Evolutionary conservation across 1,140 invertebrate species (phyloP), one percentile per base, ranked within the genome.

Genomic region (Dendroctonus ponderosae): DNA sequence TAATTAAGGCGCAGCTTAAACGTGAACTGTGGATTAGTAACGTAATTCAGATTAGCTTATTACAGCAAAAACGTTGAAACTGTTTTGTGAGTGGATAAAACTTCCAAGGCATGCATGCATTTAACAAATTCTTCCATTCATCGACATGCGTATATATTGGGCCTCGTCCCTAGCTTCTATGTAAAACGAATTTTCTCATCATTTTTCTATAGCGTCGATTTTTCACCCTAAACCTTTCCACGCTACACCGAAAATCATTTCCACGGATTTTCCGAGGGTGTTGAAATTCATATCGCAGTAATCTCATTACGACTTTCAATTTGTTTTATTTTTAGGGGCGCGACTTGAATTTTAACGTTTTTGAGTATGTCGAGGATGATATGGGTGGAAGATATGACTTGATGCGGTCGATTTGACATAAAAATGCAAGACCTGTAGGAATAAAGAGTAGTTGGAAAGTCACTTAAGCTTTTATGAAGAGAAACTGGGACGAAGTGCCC

Each of bases 281-380:
- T 66, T 66, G 63, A 66, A 66, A 66, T 66, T 66, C 63, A 66
- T 66, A 66, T 66, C 63, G 63, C 41, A 41, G 46, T 59, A 41
- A 66, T 66, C 63, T 66, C 63, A 66, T 66, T 59, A 66, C 53
- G 56, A 54, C 41, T 66, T 66, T 66, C 63, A 66, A 66, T 66
- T 66, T 59, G 63, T 66, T 66, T 66, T 66, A 66, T 66, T 66
- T 66, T 66, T 51, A 42, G 12, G 48, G 37, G 26, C 46, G 56
- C 37, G 54, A 58, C n/a, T 42, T 11, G 56, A 66, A 66, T 66
- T 52, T 52, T 58, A 59, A 59, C 49, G 39, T 15, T 52, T 51
- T 61, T 50, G 43, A 50, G 11, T 61, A 51, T 61, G 44, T 51
- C 14, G 46, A 11, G 48, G 46, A 41, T 41, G 38, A 51, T 50